A percentile compares a stretch with the other conserved stretches of the same genome.
phyloP scores from a whole-genome alignment of 2,113 vertebrate species.

The Pomatorhinus ruficollis region DNA sequence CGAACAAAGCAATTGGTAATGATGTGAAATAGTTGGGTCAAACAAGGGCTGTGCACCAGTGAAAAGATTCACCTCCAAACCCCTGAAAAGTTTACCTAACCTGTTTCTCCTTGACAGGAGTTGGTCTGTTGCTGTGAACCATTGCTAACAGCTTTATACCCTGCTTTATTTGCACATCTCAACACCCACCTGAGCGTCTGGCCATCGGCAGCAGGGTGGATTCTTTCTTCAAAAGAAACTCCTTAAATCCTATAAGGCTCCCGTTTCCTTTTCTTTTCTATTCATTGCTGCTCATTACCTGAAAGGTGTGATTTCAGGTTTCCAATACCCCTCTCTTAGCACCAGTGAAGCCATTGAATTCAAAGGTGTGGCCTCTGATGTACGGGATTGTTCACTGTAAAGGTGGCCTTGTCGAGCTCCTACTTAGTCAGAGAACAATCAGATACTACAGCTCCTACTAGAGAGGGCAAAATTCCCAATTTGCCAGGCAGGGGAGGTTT shows the following conservation, averaged over 20 bases:
- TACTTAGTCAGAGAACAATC: not conserved
- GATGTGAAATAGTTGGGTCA: slow-evolving; percentile 72
- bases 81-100: slow-evolving; percentile 53
- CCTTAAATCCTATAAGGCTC: slow-evolving; percentile 29
- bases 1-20: slow-evolving; percentile 65
- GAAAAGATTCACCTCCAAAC: slow-evolving; percentile 65
- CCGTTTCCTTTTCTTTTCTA: not conserved
- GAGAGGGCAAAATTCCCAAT: not conserved
- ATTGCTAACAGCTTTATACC: slow-evolving; percentile 23
- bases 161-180: slow-evolving; percentile 35
- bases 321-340: not conserved
- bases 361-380: not conserved
- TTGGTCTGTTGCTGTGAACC: not conserved
- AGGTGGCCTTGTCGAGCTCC: not conserved
- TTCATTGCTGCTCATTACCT: slow-evolving; percentile 38
- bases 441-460: not conserved
- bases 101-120: slow-evolving; percentile 8
- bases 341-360: not conserved
- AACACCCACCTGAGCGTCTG: not conserved
- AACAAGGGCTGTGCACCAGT: slow-evolving; percentile 54
- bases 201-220: not conserved
- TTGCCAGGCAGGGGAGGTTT: not conserved
- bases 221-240: slow-evolving; percentile 15
- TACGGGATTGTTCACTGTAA: not conserved
- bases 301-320: slow-evolving; percentile 33